Percentiles rank a stretch among this genome's conserved stretches.
Evolutionary conservation across 2,888 invertebrate species (phyloP).

Genomic region (Amphipyra tragopoginis): DNA sequence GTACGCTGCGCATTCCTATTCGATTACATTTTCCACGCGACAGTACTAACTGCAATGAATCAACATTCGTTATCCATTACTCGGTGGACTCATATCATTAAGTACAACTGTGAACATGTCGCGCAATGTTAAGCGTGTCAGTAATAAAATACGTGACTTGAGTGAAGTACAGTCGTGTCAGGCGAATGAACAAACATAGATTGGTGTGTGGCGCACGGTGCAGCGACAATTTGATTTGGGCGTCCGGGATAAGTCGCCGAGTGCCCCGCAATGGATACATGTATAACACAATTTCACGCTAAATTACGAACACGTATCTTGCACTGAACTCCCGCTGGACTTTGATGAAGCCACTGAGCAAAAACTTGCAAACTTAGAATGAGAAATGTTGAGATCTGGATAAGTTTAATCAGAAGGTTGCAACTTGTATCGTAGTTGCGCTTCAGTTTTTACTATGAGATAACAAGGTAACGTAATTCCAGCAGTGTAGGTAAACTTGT

Average conservation of each 20-base stretch:
- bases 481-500: slow-evolving; percentile 15
- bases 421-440: slow-evolving; percentile 30
- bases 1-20: slow-evolving; percentile 15
- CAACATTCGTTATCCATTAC: slow-evolving; percentile 19
- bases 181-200: slow-evolving; percentile 22
- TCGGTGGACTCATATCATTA: slow-evolving; percentile 1
- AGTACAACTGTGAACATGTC: background rate
- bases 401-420: slow-evolving; percentile 38
- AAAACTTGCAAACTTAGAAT: slow-evolving; percentile 33
- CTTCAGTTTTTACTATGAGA: slow-evolving; percentile 32
- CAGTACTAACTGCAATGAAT: background rate
- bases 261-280: slow-evolving; percentile 21
- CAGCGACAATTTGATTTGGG: slow-evolving; percentile 27
- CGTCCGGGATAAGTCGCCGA: slow-evolving; percentile 5
- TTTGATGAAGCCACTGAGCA: slow-evolving; percentile 37
- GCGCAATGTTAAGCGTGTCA: slow-evolving; percentile 15
- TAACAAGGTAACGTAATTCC: slow-evolving; percentile 25
- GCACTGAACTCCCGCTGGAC: slow-evolving; percentile 27
- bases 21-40: slow-evolving; percentile 29
- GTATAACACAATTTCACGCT: slow-evolving; percentile 30
- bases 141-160: slow-evolving; percentile 7
- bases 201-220: slow-evolving; percentile 10
- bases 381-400: slow-evolving; percentile 27
- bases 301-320: slow-evolving; percentile 30
- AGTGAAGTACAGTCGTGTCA: slow-evolving; percentile 2